Evolutionary conservation across 2,888 invertebrate genomes (phyloP).

Genomic region (Acleris holmiana): DNA sequence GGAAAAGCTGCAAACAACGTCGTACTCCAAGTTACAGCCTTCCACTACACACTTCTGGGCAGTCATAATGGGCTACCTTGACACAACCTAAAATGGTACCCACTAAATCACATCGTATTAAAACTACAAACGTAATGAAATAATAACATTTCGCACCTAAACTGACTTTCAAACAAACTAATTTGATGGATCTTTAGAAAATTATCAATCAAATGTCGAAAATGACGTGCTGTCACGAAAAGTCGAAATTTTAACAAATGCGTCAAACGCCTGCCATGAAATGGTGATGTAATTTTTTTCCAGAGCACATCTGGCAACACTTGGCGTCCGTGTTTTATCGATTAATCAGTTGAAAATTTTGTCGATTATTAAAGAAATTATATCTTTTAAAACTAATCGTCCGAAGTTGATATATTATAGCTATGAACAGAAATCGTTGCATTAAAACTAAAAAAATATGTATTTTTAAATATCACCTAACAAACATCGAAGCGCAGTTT

Average conservation of each 20-base stretch:
- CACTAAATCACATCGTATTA: constrained; percentile 73
- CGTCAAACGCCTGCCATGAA: constrained; percentile 79
- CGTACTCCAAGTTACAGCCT: constrained; percentile 80
- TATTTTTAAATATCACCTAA: no score
- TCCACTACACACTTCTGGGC: constrained; percentile 79
- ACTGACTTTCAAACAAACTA: constrained; percentile 83
- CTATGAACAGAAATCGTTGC: no score
- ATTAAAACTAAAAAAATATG: no score
- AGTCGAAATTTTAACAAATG: constrained; percentile 78
- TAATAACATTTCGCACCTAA: constrained; percentile 79
- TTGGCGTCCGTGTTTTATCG: constrained; percentile 38
- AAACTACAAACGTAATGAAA: constrained; percentile 59
- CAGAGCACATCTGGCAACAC: constrained; percentile 64
- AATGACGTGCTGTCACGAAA: constrained; percentile 84
- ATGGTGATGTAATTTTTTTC: constrained; percentile 79
- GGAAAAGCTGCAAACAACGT: constrained; percentile 81
- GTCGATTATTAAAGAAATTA: constrained; percentile 10
- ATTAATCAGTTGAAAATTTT: constrained; percentile 20
- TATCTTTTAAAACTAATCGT: not conserved
- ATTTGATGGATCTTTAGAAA: constrained; percentile 82
- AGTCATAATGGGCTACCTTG: constrained; percentile 68
- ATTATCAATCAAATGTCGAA: constrained; percentile 85
- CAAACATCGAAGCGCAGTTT: no score
- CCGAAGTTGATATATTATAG: no score
- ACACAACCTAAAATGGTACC: constrained; percentile 67